Evolutionary conservation across 2,113 vertebrate genomes (phyloP).

Genomic region (Oncorhynchus masou): DNA sequence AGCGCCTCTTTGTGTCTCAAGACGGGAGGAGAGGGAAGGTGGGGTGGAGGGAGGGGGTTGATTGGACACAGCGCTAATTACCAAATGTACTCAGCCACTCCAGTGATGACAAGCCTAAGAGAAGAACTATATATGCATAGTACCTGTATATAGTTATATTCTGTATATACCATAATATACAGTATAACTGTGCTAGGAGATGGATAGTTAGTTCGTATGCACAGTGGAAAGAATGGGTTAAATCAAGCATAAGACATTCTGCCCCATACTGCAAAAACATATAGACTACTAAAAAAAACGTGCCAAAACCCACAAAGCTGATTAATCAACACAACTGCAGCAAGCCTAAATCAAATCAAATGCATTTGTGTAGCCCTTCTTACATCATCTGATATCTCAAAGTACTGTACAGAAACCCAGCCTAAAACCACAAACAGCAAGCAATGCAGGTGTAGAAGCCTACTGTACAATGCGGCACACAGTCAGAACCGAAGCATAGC

Average conservation of each 20-base stretch:
- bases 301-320: background rate
- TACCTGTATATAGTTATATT: no score
- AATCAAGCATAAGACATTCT: background rate
- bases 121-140: background rate
- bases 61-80: constrained; percentile 74
- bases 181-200: no score
- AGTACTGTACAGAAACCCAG: no score
- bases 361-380: no score
- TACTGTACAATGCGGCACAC: no score
- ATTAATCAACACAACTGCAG: no score
- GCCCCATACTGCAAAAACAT: background rate
- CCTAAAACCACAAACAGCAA: no score
- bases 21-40: constrained; percentile 26
- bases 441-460: no score
- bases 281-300: background rate
- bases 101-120: constrained; percentile 49
- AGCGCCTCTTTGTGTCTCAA: constrained; percentile 61
- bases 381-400: no score
- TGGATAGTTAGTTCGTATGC: background rate
- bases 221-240: background rate
- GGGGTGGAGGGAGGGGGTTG: constrained; percentile 47
- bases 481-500: no score
- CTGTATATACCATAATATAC: no score
- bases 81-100: constrained; percentile 48
- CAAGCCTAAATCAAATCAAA: no score